These are phyloP conservation scores for Archips xylosteana DNA, from an alignment of 2,888 invertebrate genomes.

Conservation along the genomic window DNA sequence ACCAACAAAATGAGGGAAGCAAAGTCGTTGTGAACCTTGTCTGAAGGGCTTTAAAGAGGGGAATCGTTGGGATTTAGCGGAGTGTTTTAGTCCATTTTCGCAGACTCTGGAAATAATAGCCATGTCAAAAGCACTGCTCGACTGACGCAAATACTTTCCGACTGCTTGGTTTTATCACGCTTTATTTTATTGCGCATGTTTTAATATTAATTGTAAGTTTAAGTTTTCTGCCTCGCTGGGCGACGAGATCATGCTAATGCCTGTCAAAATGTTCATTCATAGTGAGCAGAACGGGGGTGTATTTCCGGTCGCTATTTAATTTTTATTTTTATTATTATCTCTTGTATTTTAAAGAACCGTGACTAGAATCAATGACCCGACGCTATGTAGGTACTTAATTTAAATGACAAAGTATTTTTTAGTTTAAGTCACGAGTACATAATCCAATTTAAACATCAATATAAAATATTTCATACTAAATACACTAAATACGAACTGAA, in stretches of 20 bases:
- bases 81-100: constrained; percentile 52
- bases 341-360: background rate
- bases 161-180: constrained; percentile 67
- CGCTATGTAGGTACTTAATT: background rate
- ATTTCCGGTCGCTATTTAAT: constrained; percentile 51
- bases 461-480: too few species aligned
- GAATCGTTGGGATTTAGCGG: constrained; percentile 40
- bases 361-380: background rate
- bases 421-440: too few species aligned
- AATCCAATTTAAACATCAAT: background rate
- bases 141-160: constrained; percentile 79
- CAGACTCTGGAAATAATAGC: constrained; percentile 69
- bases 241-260: constrained; percentile 68
- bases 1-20: constrained; percentile 42
- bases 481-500: too few species aligned
- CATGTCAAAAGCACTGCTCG: constrained; percentile 77
- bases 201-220: constrained; percentile 84
- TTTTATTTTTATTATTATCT: background rate
- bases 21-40: constrained; percentile 43
- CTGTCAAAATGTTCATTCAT: constrained; percentile 73
- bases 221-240: constrained; percentile 74
- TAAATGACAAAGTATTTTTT: too few species aligned
- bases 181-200: constrained; percentile 81
- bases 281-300: constrained; percentile 53
- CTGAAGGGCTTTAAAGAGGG: constrained; percentile 42